Evolutionary conservation across 2,113 vertebrate genomes (phyloP), one percentile per base, ranked within the genome.

Genomic region (Mesoclemmys tuberculata): DNA sequence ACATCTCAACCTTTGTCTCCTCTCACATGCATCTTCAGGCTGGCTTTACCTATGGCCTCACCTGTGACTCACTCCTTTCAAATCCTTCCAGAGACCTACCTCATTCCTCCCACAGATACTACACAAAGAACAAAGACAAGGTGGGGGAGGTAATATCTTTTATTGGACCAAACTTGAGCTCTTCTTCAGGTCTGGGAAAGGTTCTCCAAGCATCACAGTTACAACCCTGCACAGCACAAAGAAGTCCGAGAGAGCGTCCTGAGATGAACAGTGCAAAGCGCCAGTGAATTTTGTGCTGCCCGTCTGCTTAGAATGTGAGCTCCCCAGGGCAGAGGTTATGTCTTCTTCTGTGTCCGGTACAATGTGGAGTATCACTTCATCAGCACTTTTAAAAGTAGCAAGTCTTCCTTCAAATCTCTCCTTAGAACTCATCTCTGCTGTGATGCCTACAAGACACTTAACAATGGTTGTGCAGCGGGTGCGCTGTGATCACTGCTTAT

Each of bases 321-420:
- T 68, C 6, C 35, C 35, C 19, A 18, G 8, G 61, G 21, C 27
- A 1, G 13, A 35, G n/a, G 1, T 2, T 5, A 18, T 1, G 54
- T 74, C 52, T 16, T 12, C 31, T 9, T 29, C 4, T 1, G 51
- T 2, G 41, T 16, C 61, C 46, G 14, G 1, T 2, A 7, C 29
- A 79, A 38, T 19, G 38, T 5, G 56, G 8, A n/a, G 41, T 2
- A 7, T 19, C 19, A 4, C 31, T 68, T 56, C 3, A 0, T 1
- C 48, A 51, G 74, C 29, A 29, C 41, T 56, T 88, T 78, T 1
- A 83, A 35, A 0, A 0, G 0, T 0, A 54, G 14, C 2, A 27
- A 61, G 82, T 35, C 10, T 0, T 0, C 35, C 64, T n/a, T 4
- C 48, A 1, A 2, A 8, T 0, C 21, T 75, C 41, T 3, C 38